Evolutionary conservation across 2,113 vertebrate genomes (phyloP), one percentile per base, ranked within the genome.

Genomic region (Limanda limanda): DNA sequence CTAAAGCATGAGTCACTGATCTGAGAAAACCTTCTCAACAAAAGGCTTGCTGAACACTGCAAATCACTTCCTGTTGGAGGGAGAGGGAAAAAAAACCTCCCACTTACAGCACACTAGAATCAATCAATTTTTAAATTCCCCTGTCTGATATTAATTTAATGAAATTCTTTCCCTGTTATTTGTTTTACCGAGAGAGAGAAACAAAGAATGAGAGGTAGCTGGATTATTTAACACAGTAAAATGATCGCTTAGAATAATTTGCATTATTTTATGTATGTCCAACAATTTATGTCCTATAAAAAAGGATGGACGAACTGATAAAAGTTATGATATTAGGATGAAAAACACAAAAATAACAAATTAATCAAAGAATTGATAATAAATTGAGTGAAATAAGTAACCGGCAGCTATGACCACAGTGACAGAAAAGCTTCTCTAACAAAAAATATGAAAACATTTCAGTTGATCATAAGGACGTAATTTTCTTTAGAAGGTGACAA

Each of bases 1-100:
- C 95, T 94, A 93, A 95, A 96, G 96, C 97, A 97, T 98, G 98
- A 98, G 95, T 98, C 98, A 98, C 97, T 96, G 95, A 92, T 96
- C 95, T 95, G 96, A 97, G 95, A 96, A 97, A 96, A 97, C 97
- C 97, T 97, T 96, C 96, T 96, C 96, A 97, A 98, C 97, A 98
- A 98, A 97, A 98, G 97, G 95, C 96, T 97, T 96, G 96, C 96
- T 97, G 96, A 97, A 96, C 95, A 95, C 97, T 94, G 96, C 96
- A 97, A 97, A 98, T 96, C 97, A 98, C 97, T 98, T 99, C 97
- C 97, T 97, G 97, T 97, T 95, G 95, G 92, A 95, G 94, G 91
- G 94, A 84, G 86, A 18, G 85, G 31, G 20, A 62, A 37, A 82
- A 71, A 85, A 93, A 95, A 94, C 92, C 96, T 97, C 97, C 96